Percentiles rank a stretch among this genome's conserved stretches.
phyloP scores from a whole-genome alignment of 2,797 vertebrate genomes.

The Neosilurus hyrtlii region DNA sequence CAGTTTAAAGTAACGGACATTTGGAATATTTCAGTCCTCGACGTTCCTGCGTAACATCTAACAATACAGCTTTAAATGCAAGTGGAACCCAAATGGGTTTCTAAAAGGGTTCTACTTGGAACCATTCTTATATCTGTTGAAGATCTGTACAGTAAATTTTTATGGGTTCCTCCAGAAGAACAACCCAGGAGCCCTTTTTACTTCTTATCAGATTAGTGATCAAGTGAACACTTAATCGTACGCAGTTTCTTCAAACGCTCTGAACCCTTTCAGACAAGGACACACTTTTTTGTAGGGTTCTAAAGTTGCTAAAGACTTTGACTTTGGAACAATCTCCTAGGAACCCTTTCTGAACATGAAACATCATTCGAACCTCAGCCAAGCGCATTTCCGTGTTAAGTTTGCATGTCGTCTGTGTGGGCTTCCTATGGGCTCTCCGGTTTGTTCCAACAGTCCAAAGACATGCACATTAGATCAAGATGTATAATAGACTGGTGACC shows the following conservation, averaged over 20 bases:
- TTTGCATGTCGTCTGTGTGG: too few relatives aligned
- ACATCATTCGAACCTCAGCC: too few relatives aligned
- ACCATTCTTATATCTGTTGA: background rate
- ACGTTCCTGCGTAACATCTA: background rate
- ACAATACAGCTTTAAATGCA: background rate
- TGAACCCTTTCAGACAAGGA: background rate
- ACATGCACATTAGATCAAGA: too few relatives aligned
- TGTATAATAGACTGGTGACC: too few relatives aligned
- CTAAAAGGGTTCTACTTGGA: background rate
- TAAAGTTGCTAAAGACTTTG: too few relatives aligned
- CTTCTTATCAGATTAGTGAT: too few relatives aligned
- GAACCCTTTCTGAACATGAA: too few relatives aligned
- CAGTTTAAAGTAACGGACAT: background rate
- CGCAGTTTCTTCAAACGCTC: background rate
- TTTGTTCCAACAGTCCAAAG: too few relatives aligned
- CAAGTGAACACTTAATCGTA: too few relatives aligned
- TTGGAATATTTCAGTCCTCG: background rate
- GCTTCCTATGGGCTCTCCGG: too few relatives aligned
- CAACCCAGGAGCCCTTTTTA: background rate
- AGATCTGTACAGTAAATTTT: background rate
- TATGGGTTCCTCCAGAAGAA: background rate
- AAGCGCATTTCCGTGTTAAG: too few relatives aligned
- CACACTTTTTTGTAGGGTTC: background rate
- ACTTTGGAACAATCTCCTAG: too few relatives aligned
- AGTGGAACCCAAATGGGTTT: background rate